Conservation (phyloP, 2,113 vertebrate species). For the Archilochus colubris region DNA sequence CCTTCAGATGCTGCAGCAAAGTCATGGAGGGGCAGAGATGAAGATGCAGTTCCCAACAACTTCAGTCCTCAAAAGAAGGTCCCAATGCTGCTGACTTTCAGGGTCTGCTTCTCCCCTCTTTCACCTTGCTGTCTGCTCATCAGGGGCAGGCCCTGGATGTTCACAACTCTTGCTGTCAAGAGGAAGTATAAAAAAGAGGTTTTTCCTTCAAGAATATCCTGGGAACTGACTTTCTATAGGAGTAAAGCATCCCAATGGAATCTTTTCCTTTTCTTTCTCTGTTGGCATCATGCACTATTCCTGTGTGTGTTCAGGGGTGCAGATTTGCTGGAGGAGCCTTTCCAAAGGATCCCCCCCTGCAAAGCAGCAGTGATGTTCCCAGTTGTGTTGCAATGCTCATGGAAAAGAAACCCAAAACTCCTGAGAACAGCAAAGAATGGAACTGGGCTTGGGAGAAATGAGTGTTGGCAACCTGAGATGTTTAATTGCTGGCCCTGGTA, state of each 20-base stretch:
- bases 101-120: not conserved
- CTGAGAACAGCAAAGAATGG: not conserved
- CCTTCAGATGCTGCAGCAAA: not conserved
- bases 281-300: no score
- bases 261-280: not conserved
- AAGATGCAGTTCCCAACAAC: no score
- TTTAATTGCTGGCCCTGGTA: not conserved
- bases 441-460: not conserved
- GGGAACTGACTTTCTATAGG: not conserved
- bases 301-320: rapidly evolving
- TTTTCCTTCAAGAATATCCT: not conserved
- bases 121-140: not conserved
- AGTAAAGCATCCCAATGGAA: not conserved
- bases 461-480: not conserved
- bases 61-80: not conserved
- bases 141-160: not conserved
- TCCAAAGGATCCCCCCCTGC: not conserved
- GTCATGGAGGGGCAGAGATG: rapidly evolving
- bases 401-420: not conserved
- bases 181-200: no score
- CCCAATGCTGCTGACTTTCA: not conserved
- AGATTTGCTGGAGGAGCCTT: not conserved
- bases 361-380: not conserved
- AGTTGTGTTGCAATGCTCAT: not conserved
- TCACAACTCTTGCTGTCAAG: not conserved